Conservation (phyloP, 2,888 invertebrate genomes). For the Cerceris rybyensis region DNA sequence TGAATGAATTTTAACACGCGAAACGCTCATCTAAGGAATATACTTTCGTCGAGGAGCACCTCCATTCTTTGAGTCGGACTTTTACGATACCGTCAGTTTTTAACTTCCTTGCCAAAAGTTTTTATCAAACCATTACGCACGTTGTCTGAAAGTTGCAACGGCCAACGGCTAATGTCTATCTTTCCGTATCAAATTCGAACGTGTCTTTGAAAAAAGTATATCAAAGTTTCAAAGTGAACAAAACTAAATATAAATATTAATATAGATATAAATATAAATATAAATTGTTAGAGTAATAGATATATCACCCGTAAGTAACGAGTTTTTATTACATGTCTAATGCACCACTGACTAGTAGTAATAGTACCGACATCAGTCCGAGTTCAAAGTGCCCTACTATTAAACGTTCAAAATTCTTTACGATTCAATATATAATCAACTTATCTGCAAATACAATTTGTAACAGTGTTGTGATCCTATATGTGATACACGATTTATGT, state of each 20-base stretch:
- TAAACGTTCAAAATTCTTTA: slow-evolving; percentile 74
- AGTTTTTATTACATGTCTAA: slow-evolving; percentile 59
- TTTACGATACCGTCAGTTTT: slow-evolving; percentile 44
- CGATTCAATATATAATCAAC: slow-evolving; percentile 71
- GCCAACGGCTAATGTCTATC: not conserved
- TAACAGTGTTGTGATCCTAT: slow-evolving; percentile 80
- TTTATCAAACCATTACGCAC: too few relatives aligned
- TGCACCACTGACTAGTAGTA: slow-evolving; percentile 59
- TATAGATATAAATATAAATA: slow-evolving; percentile 42
- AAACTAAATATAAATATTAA: slow-evolving; percentile 28
- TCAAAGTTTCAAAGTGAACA: slow-evolving; percentile 28
- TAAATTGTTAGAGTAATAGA: slow-evolving; percentile 46
- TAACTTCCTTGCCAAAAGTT: slow-evolving; percentile 4
- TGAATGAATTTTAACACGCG: slow-evolving; percentile 50
- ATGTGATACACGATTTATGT: slow-evolving; percentile 75
- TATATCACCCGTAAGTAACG: slow-evolving; percentile 56
- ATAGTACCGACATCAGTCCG: slow-evolving; percentile 62
- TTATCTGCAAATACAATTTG: slow-evolving; percentile 72
- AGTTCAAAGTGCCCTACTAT: slow-evolving; percentile 78
- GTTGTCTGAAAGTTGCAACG: too few relatives aligned
- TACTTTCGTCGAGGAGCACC: slow-evolving; percentile 61
- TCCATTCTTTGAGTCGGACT: slow-evolving; percentile 62
- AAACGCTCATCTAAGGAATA: slow-evolving; percentile 62
- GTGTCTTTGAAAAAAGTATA: slow-evolving; percentile 12
- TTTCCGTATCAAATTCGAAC: slow-evolving; percentile 20